Conservation (phyloP, 2,113 vertebrate species). For the Tupaia tana region DNA sequence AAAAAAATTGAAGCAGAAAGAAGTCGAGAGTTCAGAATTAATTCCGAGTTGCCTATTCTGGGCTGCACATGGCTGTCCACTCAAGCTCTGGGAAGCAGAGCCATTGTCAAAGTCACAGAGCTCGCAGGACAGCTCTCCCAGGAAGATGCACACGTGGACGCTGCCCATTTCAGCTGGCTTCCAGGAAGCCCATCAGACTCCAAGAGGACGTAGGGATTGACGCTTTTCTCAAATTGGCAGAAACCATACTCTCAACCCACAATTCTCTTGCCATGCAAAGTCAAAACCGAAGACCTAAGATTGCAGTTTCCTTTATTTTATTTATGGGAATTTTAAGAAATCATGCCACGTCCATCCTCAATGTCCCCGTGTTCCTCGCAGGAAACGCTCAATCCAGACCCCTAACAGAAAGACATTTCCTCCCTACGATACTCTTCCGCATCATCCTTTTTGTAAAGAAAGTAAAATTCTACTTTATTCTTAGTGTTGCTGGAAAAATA, state of each 20-base stretch:
- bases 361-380: neutral
- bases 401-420: neutral
- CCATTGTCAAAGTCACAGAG: neutral
- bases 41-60: neutral
- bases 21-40: neutral
- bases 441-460: neutral
- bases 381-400: neutral
- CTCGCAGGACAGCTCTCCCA: neutral
- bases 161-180: neutral
- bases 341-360: neutral
- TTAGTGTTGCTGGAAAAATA: neutral
- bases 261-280: neutral
- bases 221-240: neutral
- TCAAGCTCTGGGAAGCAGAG: neutral
- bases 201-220: neutral
- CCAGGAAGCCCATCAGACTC: neutral
- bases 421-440: neutral
- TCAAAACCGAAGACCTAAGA: conserved; percentile 31
- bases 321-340: neutral
- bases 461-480: conserved; percentile 4
- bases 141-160: neutral
- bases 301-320: neutral
- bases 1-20: neutral
- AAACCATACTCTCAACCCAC: neutral
- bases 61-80: neutral